These are phyloP conservation scores for Nephrotoma guestfalica DNA, from an alignment of 2,888 invertebrate genomes.

Conservation along the genomic window DNA sequence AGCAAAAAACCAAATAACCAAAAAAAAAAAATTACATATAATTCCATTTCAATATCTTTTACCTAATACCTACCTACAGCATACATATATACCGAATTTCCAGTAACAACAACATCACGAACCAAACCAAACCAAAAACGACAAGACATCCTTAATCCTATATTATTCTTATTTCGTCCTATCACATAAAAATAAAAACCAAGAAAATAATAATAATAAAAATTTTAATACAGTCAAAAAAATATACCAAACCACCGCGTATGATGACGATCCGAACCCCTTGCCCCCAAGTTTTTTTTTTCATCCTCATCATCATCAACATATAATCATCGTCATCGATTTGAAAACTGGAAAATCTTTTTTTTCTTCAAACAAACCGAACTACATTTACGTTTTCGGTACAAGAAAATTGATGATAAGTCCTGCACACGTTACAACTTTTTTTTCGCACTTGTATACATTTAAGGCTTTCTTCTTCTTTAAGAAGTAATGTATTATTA, in stretches of 20 bases:
- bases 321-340: background rate
- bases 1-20: background rate
- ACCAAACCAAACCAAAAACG: background rate
- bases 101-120: background rate
- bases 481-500: background rate
- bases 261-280: background rate
- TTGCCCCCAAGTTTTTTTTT: background rate
- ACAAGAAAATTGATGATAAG: background rate
- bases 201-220: background rate
- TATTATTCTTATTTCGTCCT: background rate
- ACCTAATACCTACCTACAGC: background rate
- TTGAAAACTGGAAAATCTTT: background rate
- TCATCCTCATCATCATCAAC: background rate
- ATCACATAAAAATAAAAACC: background rate
- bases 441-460: background rate
- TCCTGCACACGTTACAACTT: background rate
- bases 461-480: background rate
- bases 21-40: background rate
- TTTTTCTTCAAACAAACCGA: background rate
- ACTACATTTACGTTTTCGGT: background rate
- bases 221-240: background rate
- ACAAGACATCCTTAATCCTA: background rate
- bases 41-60: background rate
- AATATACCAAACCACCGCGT: background rate
- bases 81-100: background rate